Percentiles rank a stretch among this genome's conserved stretches.
Conservation (phyloP, 2,888 invertebrate genomes). For the Lysandra coridon region DNA sequence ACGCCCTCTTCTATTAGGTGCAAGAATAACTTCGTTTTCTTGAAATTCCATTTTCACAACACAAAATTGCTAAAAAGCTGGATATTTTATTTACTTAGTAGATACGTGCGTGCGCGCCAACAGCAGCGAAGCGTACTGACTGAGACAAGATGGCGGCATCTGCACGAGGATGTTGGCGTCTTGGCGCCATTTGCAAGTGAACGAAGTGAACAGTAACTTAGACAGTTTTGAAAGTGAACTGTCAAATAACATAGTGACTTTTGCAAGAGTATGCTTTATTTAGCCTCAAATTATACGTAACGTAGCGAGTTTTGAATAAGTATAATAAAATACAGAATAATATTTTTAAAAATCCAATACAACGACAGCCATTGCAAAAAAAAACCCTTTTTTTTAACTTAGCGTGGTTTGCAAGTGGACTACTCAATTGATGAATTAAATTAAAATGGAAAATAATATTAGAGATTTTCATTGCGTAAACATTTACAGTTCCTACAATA, state of each 20-base stretch:
- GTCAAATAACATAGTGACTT: conserved; percentile 28
- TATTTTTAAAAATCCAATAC: neutral
- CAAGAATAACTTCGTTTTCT: conserved; percentile 33
- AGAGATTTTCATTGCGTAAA: no score
- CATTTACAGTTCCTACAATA: no score
- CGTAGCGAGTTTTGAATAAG: neutral
- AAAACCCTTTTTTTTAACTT: neutral
- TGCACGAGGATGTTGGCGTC: no score
- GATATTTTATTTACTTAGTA: conserved; percentile 24
- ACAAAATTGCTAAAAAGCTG: conserved; percentile 30
- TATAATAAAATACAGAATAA: neutral
- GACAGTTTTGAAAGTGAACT: conserved; percentile 31
- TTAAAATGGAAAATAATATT: no score
- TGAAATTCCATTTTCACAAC: conserved; percentile 32
- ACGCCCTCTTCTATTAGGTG: conserved; percentile 32
- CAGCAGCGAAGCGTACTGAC: conserved; percentile 25
- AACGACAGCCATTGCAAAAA: neutral
- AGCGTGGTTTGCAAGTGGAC: conserved; percentile 4
- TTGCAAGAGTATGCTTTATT: conserved; percentile 33
- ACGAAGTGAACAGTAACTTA: conserved; percentile 30
- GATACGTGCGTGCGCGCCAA: conserved; percentile 26
- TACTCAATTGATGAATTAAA: neutral
- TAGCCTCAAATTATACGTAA: conserved; percentile 8
- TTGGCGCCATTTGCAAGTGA: neutral
- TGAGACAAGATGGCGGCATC: conserved; percentile 22